Evolutionary conservation across 2,888 invertebrate species (phyloP), one percentile per base, ranked within the genome.

Genomic region (Spilarctia lutea): DNA sequence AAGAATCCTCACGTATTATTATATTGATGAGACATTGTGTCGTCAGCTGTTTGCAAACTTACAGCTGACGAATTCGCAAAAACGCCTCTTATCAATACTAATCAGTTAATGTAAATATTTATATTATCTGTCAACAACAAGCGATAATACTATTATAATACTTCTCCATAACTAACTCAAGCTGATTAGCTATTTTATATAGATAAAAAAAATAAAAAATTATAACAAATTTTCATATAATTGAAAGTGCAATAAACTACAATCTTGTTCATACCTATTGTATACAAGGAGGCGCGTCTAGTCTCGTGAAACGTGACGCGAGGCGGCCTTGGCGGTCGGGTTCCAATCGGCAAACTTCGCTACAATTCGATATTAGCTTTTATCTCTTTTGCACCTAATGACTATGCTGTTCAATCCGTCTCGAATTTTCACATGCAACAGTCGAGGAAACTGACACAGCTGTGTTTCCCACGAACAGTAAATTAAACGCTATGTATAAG

Each of bases 241-340:
- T 76, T 79, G 83, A 83, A 87, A 88, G 90, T 92, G 90, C 93
- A 93, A 89, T 89, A 92, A 92, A 91, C 91, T 91, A 87, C 87
- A 87, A 82, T 88, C 83, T 82, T 86, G 80, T 82, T 84, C 75
- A 86, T 86, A 86, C 82, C 80, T 85, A 85, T 84, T 88, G 87
- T 88, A 89, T 87, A 87, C 87, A 87, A 85, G 90, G 86, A 89
- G 92, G 91, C 89, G 91, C 85, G 93, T 94, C 94, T 94, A 93
- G 93, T 91, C 91, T 92, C 90, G 93, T 92, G 84, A 92, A 93
- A 92, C 92, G 93, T 95, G 94, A 95, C 94, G 93, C 88, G 88
- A 89, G 89, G 86, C 94, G 94, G 94, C 95, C 95, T 95, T 95
- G 94, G 92, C 90, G 90, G 86, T 94, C 94, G 94, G 91, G 86